Base-by-base conservation (phyloP, 2,888 invertebrate species). In the Prenolepis imparis region DNA sequence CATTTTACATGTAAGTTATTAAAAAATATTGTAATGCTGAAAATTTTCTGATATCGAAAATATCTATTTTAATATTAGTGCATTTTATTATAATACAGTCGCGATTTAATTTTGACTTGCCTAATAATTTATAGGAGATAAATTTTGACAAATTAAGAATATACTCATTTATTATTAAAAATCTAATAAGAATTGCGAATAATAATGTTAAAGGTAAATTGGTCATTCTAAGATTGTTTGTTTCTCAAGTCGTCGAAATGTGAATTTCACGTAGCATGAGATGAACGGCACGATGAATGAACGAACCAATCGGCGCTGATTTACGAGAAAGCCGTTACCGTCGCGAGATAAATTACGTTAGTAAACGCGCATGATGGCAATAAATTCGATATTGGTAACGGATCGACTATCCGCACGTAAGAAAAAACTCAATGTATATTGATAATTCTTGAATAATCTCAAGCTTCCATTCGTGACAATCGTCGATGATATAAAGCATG, bases 291-390 rank as follows among this genome's bases (percentile, higher is more conserved):
- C 68, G 55, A 57, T 32, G 39, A 68, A 77, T 41, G 55, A 68
- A 28, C 41, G 3, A 41, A 21, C 21, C 41, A 70, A 80, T 80
- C 78, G 59, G 44, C 72, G 18, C 24, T 80, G 78, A 80, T 80
- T 80, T 80, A 80, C 72, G 78, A 72, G 72, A 72, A 39, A 11
- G 18, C 36, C 55, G 55, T 41, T 77, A 68, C 21, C 59, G n/a
- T 59, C 57, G 78, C 36, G 78, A 72, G 70, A 80, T 80, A 72
- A 70, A 80, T 80, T 72, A 80, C 72, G 72, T 80, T 59, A 72
- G 72, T 72, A 41, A 72, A 52, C 12, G 72, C 70, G 59, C 59
- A 44, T 59, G 72, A 80, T 80, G 41, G 55, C 68, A n/a, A 68
- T 77, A 59, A 57, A 80, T 72, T 80, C 12, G 72, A 68, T 59